These are phyloP conservation scores for Harpalus rufipes DNA, from an alignment of 2,888 invertebrate genomes.

Conservation along the genomic window DNA sequence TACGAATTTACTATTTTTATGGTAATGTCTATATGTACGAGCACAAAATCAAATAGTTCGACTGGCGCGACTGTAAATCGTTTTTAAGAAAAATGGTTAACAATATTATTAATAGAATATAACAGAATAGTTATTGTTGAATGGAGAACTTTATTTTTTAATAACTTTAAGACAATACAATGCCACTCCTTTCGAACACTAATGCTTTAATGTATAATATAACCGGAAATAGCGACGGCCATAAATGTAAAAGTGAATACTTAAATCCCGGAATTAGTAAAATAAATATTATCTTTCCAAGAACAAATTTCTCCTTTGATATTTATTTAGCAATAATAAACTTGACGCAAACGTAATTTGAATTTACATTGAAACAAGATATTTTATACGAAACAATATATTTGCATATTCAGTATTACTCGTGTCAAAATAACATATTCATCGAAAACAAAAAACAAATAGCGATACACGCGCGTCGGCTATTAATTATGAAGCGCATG, in stretches of 20 bases:
- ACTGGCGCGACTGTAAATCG: no score
- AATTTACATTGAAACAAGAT: slow-evolving; percentile 49
- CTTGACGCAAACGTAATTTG: slow-evolving; percentile 37
- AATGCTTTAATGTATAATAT: no score
- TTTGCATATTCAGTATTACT: slow-evolving; percentile 38
- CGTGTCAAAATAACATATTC: slow-evolving; percentile 50
- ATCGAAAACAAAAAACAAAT: slow-evolving; percentile 39
- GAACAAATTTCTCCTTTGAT: slow-evolving; percentile 40
- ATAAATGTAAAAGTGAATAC: background rate
- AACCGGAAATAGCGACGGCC: no score
- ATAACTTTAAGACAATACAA: no score
- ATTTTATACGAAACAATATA: slow-evolving; percentile 49
- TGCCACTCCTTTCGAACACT: no score
- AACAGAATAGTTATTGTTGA: no score
- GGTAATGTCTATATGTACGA: no score
- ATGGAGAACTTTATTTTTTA: no score
- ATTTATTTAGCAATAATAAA: slow-evolving; percentile 43
- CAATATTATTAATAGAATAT: no score
- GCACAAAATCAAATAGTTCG: no score
- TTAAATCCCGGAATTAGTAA: slow-evolving; percentile 12
- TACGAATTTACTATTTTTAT: no score
- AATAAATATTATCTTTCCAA: slow-evolving; percentile 28
- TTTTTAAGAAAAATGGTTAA: no score
- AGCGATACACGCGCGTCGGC: slow-evolving; percentile 21
- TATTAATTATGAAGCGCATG: slow-evolving; percentile 42